phyloP scores from a whole-genome alignment of 2,888 invertebrate genomes.

The Drosophila macrospina region DNA sequence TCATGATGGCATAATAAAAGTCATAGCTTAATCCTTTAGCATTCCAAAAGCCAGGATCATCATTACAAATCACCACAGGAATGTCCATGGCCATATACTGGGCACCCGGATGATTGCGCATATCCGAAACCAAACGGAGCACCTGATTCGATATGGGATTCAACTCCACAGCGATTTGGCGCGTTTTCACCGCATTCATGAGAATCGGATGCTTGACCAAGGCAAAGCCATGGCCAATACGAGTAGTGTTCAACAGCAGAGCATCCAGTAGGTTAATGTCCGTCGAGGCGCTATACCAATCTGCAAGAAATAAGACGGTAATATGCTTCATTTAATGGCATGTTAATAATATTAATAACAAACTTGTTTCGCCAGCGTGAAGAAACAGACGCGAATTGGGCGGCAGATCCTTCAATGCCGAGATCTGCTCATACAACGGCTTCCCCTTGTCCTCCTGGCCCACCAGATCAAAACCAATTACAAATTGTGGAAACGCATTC shows the following conservation, averaged over 20 bases:
- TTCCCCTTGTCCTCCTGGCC: slow-evolving; percentile 89
- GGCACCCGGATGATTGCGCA: slow-evolving; percentile 88
- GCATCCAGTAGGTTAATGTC: slow-evolving; percentile 87
- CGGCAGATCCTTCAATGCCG: slow-evolving; percentile 72
- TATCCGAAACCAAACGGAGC: slow-evolving; percentile 87
- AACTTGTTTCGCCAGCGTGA: slow-evolving; percentile 89
- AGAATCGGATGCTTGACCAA: slow-evolving; percentile 84
- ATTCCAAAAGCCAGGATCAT: slow-evolving; percentile 89
- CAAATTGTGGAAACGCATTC: slow-evolving; percentile 85
- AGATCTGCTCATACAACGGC: slow-evolving; percentile 84
- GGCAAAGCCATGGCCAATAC: slow-evolving; percentile 85
- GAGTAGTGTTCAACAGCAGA: slow-evolving; percentile 83
- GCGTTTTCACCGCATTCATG: slow-evolving; percentile 81
- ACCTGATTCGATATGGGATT: slow-evolving; percentile 85
- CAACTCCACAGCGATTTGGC: slow-evolving; percentile 83
- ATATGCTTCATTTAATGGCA: too few relatives aligned
- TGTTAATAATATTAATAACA: neutral
- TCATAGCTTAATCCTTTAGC: slow-evolving; percentile 88
- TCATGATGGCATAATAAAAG: slow-evolving; percentile 89
- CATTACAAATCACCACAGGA: slow-evolving; percentile 88
- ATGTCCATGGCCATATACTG: slow-evolving; percentile 87
- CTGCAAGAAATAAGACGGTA: slow-evolving; percentile 53
- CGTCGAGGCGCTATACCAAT: slow-evolving; percentile 86
- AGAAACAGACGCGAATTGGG: slow-evolving; percentile 87
- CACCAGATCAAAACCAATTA: slow-evolving; percentile 89